phyloP scores from a whole-genome alignment of 1,140 invertebrate species.

The Temnothorax longispinosus region DNA sequence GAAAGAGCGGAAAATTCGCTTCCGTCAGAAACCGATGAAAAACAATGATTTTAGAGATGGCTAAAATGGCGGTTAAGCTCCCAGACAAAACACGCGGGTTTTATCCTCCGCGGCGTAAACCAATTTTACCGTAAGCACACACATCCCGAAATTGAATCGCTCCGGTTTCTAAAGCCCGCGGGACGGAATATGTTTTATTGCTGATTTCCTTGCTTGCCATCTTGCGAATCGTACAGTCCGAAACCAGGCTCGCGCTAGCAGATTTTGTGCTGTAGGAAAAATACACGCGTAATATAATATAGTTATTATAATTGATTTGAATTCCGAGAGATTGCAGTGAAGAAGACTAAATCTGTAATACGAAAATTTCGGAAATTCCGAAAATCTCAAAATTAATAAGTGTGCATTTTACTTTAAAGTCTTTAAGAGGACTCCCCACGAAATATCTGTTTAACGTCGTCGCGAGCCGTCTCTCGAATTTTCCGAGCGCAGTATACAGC shows the following conservation, averaged over 20 bases:
- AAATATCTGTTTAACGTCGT: constrained; percentile 14
- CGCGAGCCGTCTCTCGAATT: constrained; percentile 1
- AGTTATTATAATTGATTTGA: background rate
- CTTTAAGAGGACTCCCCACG: background rate
- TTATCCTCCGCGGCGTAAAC: constrained; percentile 43
- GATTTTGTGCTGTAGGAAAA: background rate
- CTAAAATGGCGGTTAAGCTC: constrained; percentile 32
- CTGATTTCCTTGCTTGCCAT: constrained; percentile 31
- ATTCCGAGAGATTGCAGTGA: background rate
- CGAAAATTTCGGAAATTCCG: background rate
- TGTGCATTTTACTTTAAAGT: background rate
- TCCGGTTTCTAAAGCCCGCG: constrained; percentile 44
- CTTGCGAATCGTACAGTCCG: background rate
- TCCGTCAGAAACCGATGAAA: constrained; percentile 30
- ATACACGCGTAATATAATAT: background rate
- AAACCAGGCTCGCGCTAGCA: background rate
- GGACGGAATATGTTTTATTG: constrained; percentile 52
- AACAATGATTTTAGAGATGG: constrained; percentile 22
- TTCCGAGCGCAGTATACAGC: background rate
- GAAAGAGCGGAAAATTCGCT: background rate
- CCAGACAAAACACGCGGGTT: constrained; percentile 36
- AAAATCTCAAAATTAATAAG: background rate
- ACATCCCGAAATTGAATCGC: constrained; percentile 44
- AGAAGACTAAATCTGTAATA: background rate
- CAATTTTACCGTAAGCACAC: constrained; percentile 55